Evolutionary conservation across 2,888 invertebrate genomes (phyloP).

Genomic region (Nemurella pictetii): DNA sequence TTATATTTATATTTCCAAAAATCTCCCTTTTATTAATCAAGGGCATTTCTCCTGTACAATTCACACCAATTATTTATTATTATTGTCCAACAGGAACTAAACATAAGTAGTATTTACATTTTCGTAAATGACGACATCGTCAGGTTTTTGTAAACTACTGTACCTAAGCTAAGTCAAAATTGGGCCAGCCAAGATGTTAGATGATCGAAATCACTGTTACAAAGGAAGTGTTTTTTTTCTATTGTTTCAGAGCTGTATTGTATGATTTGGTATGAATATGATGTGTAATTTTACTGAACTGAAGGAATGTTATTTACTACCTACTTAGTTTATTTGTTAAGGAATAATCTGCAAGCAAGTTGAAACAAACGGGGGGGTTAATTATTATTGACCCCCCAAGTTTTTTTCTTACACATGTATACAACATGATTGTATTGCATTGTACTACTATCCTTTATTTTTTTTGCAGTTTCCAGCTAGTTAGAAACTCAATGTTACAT

Average conservation of each 20-base stretch:
- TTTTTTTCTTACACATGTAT: no score
- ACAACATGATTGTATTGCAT: background rate
- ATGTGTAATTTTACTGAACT: background rate
- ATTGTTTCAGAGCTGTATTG: background rate
- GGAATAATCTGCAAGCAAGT: background rate
- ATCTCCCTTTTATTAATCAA: background rate
- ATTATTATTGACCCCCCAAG: background rate
- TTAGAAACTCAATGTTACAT: background rate
- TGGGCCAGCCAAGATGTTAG: background rate
- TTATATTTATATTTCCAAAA: background rate
- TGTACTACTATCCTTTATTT: background rate
- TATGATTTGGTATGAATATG: no score
- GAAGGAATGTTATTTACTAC: background rate
- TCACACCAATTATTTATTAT: background rate
- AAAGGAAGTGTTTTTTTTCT: background rate
- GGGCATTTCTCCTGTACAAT: background rate
- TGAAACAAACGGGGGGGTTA: background rate
- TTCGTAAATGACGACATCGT: background rate
- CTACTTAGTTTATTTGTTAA: background rate
- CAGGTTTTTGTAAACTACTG: background rate
- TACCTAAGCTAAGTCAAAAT: background rate
- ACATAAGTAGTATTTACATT: background rate
- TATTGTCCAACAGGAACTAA: background rate
- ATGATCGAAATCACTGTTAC: background rate
- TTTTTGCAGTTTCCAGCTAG: background rate